Conservation (phyloP, 1,140 invertebrate species). For the Mylabris phalerata region DNA sequence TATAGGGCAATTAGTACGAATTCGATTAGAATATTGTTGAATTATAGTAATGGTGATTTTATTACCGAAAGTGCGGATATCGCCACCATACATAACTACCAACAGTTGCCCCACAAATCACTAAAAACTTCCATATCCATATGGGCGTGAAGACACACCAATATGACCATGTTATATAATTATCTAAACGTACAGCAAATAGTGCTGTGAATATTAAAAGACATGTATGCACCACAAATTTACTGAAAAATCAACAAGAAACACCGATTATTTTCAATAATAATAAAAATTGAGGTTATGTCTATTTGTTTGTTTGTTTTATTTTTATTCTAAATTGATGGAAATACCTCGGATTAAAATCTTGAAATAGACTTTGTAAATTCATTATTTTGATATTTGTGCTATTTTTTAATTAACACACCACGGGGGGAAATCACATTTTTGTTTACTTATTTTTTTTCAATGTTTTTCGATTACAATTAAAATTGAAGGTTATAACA, state of each 20-base stretch:
- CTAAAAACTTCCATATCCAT: constrained; percentile 94
- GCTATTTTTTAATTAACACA: too few relatives aligned
- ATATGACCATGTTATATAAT: constrained; percentile 81
- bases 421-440: too few relatives aligned
- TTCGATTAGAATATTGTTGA: neutral
- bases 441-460: too few relatives aligned
- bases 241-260: constrained; percentile 60
- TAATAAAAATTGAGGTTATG: constrained; percentile 22
- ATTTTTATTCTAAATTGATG: neutral
- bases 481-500: too few relatives aligned
- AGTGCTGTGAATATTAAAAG: constrained; percentile 85
- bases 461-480: too few relatives aligned
- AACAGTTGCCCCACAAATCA: constrained; percentile 78
- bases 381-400: constrained; percentile 54
- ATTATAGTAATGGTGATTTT: neutral
- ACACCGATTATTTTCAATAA: constrained; percentile 2
- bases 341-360: constrained; percentile 82
- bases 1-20: too few relatives aligned
- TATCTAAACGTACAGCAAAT: constrained; percentile 83
- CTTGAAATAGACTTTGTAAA: constrained; percentile 82
- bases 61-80: constrained; percentile 84
- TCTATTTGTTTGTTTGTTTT: neutral
- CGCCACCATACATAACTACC: constrained; percentile 93
- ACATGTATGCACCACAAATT: constrained; percentile 92
- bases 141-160: constrained; percentile 92